Conservation (phyloP, 2,888 invertebrate genomes). For the Eurytoma californica region DNA sequence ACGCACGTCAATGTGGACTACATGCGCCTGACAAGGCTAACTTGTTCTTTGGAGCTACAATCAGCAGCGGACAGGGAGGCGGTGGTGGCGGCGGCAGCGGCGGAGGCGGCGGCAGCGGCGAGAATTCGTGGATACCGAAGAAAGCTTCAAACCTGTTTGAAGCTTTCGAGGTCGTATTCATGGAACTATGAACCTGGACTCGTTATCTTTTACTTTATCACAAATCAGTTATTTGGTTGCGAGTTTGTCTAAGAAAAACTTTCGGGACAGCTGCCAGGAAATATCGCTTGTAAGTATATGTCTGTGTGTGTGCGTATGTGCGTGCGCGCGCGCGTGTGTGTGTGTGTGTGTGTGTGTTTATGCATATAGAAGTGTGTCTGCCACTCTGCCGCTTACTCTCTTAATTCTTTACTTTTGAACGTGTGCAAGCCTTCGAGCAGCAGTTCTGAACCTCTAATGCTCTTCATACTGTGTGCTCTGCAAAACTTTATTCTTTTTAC, state of each 20-base stretch:
- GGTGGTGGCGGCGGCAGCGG: conserved; percentile 71
- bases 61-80: conserved; percentile 1
- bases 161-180: conserved; percentile 94
- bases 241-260: conserved; percentile 97
- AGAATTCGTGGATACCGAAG: conserved; percentile 85
- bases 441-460: too few species aligned
- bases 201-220: conserved; percentile 98
- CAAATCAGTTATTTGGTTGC: conserved; percentile 98
- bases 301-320: background rate
- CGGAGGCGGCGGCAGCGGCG: conserved; percentile 42
- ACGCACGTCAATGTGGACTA: conserved; percentile 75
- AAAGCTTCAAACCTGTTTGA: conserved; percentile 96
- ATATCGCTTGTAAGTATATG: conserved; percentile 87
- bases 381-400: background rate
- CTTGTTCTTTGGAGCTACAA: background rate
- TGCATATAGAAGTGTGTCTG: background rate
- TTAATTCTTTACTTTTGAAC: background rate
- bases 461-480: too few species aligned
- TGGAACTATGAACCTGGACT: conserved; percentile 99
- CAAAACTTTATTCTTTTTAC: too few species aligned
- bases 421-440: conserved; percentile 6
- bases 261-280: conserved; percentile 91
- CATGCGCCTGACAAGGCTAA: conserved; percentile 57
- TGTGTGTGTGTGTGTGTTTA: background rate
- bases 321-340: background rate